Evolutionary conservation across 2,888 invertebrate species (phyloP), one percentile per base, ranked within the genome.

Genomic region (Xylocampa areola): DNA sequence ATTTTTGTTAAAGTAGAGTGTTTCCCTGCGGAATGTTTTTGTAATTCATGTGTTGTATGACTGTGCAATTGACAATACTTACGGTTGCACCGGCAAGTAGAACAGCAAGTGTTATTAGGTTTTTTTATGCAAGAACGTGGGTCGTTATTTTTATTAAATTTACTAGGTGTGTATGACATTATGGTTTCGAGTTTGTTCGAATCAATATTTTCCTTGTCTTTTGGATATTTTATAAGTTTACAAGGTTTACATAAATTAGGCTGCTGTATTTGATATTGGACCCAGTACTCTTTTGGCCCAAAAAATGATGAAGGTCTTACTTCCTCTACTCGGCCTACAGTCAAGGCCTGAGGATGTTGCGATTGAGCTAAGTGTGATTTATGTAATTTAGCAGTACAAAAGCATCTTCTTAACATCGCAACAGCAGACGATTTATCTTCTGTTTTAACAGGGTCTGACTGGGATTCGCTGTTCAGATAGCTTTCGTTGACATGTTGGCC

Each of bases 321-420:
- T 50, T 68, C 62, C 27, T 73, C 69, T 40, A 64, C 50, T 29
- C 73, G 55, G 11, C 37, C 57, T 11, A 66, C 63, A 36, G 40
- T 63, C 29, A 53, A 0, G 11, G 13, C 1, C 40, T 45, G 47
- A 45, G 16, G 23, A 23, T 21, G 14, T 27, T 13, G 10, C 2
- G 21, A 1, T 39, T 25, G 32, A 33, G 14, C 25, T 13, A 43
- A 19, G 2, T 37, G 13, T 13, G 49, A 47, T 59, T 68, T 79
- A 19, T 76, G 78, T 29, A 80, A 57, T 66, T 79, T 79, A 5
- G 77, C 58, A 8, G 80, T 78, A 66, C 85, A 86, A 52, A 85
- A 82, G 63, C 84, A 84, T 67, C 80, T 77, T 64, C 79, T 82
- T 29, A 87, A 68, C 14, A 61, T 76, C 17, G 57, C 63, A 13